Evolutionary conservation across 1,140 invertebrate genomes (phyloP), one percentile per base, ranked within the genome.

Genomic region (Tenebrio molitor): DNA sequence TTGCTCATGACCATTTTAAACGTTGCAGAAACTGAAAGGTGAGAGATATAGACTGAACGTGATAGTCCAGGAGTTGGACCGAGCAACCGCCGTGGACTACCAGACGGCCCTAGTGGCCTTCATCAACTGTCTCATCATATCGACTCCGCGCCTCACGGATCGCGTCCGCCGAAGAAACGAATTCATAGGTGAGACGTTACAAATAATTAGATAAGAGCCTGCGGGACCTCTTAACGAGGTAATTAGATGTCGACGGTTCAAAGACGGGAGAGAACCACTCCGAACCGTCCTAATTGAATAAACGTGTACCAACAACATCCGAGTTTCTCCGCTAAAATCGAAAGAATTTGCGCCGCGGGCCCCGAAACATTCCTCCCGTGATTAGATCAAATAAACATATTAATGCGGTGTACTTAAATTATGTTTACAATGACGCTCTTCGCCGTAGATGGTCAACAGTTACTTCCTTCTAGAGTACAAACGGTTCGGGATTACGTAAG

Each of bases 91-190:
- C 21, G 86, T 92, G 21, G 94, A 97, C 79, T 98, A 97, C 86
- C 93, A 94, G 86, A 95, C 93, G 2, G 93, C 95, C 7, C 84
- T 98, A 44, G 86, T 98, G 77, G 95, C 95, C 36, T 97, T 98
- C 85, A 92, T 98, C 84, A 98, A 98, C 87, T 97, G 95, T 83
- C 89, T 98, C 80, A 94, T 98, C 80, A 95, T 97, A 78, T 95
- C 94, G n/a, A 94, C 94, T 6, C 90, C 93, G 10, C 88, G 91
- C 12, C 87, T 97, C 42, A 91, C 93, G 71, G 95, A 97, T 77
- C 87, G 96, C 73, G 91, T 95, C 67, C 86, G 93, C 72, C 91
- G 98, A 71, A 88, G 97, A 76, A 97, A 97, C 82, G 96, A 98
- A 85, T 97, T 97, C 82, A 94, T 97, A 79, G 96, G 95, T 97